Evolutionary conservation across 2,888 invertebrate genomes (phyloP), one percentile per base, ranked within the genome.

Genomic region (Lasioglossum zephyrum): DNA sequence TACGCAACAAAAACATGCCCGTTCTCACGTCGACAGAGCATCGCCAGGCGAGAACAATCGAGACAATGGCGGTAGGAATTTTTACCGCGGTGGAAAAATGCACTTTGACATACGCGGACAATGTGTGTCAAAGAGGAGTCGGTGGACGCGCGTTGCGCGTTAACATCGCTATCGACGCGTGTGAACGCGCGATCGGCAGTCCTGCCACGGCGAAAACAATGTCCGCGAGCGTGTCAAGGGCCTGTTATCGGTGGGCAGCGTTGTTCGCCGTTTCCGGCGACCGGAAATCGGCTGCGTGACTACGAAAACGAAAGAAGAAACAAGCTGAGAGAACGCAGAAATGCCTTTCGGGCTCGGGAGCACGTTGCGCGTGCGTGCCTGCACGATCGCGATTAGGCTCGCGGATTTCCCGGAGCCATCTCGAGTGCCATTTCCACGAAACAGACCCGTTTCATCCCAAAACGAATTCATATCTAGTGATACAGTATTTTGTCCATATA

Each of bases 231-330:
- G 66, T 66, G 66, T 66, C 66, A 66, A 66, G 66, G 66, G 66
- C 66, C 66, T 66, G 66, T 66, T 66, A 66, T 66, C 66, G 66
- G 31, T 18, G 66, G 36, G 18, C 36, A 36, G 66, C 36, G 36
- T 31, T 18, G 53, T 78, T 60, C 53, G 70, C 13, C 36, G 57
- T 66, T 85, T 85, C 84, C 84, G 78, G 84, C 39, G 53, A 66
- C 84, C 84, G 84, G 84, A 85, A 75, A 85, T 47, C 57, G 63
- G 13, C 78, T 78, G 84, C 84, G 84, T 84, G 84, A 66, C 36
- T 31, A 31, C 8, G 31, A 31, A 66, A 66, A 66, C 31, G 18
- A 36, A 66, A 66, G 66, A 66, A 66, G 66, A 66, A 66, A 66
- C 36, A 22, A 36, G 8, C 18, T 3, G 36, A 66, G 66, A 63